These are phyloP conservation scores for Nesoenas mayeri DNA, from an alignment of 2,113 vertebrate species.

Conservation along the genomic window DNA sequence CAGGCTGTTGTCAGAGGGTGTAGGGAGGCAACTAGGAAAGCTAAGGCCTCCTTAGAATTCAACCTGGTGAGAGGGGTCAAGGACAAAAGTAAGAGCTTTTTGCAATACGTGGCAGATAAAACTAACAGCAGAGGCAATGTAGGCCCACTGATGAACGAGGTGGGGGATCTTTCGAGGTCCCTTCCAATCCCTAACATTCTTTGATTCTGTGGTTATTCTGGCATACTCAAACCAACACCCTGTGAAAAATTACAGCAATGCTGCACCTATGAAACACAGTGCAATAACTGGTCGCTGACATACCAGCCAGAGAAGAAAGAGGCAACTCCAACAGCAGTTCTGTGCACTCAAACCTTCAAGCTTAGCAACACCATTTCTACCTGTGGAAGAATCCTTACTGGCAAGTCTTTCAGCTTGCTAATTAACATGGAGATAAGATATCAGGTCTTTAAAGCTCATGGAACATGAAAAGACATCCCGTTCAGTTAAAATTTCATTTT, in stretches of 20 bases:
- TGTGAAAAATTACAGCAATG: not conserved
- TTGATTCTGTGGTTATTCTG: not conserved
- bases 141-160: too few species aligned
- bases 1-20: too few species aligned
- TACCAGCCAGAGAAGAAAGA: not conserved
- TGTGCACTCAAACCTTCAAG: not conserved
- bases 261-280: not conserved
- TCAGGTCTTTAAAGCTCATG: not conserved
- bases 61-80: too few species aligned
- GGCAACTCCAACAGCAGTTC: not conserved
- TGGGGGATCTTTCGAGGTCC: too few species aligned
- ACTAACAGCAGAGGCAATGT: too few species aligned
- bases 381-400: not conserved
- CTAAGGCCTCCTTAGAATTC: too few species aligned
- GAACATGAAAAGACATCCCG: not conserved
- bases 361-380: not conserved
- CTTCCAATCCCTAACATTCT: too few species aligned
- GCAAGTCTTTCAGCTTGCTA: not conserved
- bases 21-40: too few species aligned
- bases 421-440: not conserved
- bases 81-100: too few species aligned
- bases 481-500: not conserved
- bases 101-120: too few species aligned
- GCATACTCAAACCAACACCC: not conserved
- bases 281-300: not conserved